Conservation (phyloP, 2,113 vertebrate species). For the Jaculus jaculus region DNA sequence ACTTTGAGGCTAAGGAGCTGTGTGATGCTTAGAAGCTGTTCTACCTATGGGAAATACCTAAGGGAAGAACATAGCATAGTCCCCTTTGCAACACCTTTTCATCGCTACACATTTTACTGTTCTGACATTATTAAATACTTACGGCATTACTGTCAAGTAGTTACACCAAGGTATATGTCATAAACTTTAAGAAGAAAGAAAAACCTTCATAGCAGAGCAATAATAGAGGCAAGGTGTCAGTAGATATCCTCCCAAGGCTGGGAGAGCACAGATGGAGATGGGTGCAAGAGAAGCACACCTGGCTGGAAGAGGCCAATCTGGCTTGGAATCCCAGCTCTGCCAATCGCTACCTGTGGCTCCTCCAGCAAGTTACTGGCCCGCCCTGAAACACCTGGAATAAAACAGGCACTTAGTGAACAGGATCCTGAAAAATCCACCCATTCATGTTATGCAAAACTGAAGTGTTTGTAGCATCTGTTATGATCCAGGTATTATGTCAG, state of each 20-base stretch:
- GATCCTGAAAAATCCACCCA: neutral
- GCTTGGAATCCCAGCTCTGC: neutral
- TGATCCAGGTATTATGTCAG: neutral
- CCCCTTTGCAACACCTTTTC: neutral
- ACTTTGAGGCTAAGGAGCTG: neutral
- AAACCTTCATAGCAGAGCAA: neutral
- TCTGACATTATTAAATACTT: neutral
- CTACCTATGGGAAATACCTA: neutral
- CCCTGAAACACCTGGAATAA: neutral
- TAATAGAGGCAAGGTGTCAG: neutral
- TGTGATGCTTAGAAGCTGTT: neutral
- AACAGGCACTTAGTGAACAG: neutral
- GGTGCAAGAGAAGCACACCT: neutral
- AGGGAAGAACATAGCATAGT: neutral
- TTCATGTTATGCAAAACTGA: neutral
- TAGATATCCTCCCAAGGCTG: neutral
- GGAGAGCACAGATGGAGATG: neutral
- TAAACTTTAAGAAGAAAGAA: constrained; percentile 18
- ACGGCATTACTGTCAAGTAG: neutral
- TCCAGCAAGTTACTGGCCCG: neutral
- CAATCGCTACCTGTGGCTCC: neutral
- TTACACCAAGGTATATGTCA: neutral
- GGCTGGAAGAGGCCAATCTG: neutral
- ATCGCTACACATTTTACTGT: neutral
- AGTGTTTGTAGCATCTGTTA: neutral